A percentile compares a stretch with the other conserved stretches of the same genome.
These are phyloP conservation scores for Ormyrus pomaceus DNA, from an alignment of 2,888 invertebrate genomes.

Conservation along the genomic window DNA sequence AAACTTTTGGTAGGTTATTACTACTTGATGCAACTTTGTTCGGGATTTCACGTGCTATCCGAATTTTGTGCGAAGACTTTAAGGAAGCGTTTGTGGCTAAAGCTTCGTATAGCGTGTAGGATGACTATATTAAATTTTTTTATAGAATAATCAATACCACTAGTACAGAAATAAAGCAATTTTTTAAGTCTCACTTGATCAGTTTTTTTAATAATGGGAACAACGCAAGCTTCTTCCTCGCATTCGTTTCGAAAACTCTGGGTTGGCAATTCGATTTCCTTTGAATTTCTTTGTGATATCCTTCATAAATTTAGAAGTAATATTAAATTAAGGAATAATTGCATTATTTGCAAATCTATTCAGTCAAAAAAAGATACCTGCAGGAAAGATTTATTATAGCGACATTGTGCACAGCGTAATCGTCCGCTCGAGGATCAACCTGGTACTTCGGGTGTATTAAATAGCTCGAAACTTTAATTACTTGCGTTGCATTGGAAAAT, in stretches of 20 bases:
- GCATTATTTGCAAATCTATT: too few species aligned
- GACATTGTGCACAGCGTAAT: constrained; percentile 59
- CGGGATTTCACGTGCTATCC: background rate
- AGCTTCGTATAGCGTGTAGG: constrained; percentile 55
- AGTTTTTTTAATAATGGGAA: constrained; percentile 58
- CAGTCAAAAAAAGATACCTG: constrained; percentile 36
- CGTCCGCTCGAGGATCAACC: constrained; percentile 54
- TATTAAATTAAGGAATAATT: too few species aligned
- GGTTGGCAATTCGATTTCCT: constrained; percentile 58
- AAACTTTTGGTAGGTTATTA: background rate
- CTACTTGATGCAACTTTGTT: constrained; percentile 1
- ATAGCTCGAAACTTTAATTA: constrained; percentile 60
- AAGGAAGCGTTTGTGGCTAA: constrained; percentile 49
- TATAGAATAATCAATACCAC: too few species aligned
- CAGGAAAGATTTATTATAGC: constrained; percentile 62
- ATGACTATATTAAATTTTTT: constrained; percentile 41
- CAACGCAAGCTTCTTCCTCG: constrained; percentile 57
- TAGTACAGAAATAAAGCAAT: background rate
- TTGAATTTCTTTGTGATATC: constrained; percentile 58
- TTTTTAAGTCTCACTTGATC: constrained; percentile 51
- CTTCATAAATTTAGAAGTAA: constrained; percentile 39
- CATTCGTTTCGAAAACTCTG: constrained; percentile 58
- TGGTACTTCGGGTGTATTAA: constrained; percentile 58
- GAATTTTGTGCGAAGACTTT: background rate
- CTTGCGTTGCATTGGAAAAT: constrained; percentile 56